Conservation (phyloP, 37 sponge, comb jelly and placozoan genomes). For the Tethya wilhelma region DNA sequence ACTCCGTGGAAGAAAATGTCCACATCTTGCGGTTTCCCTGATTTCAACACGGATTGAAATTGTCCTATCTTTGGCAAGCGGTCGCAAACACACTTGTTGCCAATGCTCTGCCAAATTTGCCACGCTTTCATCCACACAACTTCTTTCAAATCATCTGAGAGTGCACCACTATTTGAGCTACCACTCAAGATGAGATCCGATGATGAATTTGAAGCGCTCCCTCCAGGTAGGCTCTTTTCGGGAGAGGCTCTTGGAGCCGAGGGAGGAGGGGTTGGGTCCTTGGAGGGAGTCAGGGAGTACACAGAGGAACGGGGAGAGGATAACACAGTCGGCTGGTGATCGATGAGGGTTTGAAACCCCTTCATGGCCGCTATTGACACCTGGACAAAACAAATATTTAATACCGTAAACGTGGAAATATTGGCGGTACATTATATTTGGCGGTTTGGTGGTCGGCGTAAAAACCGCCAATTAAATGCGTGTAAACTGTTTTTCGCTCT, state of each 20-base stretch:
- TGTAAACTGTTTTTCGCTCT: too few species aligned
- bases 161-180: neutral
- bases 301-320: conserved; percentile 8
- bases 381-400: conserved; percentile 24
- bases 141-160: neutral
- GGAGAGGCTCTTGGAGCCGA: neutral
- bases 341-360: conserved; percentile 73
- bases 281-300: neutral
- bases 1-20: conserved; percentile 22
- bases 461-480: too few species aligned
- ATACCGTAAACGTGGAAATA: too few species aligned
- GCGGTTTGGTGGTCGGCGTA: too few species aligned
- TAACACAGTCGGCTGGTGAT: conserved; percentile 2
- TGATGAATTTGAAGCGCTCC: neutral
- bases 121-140: conserved; percentile 51
- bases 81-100: conserved; percentile 8
- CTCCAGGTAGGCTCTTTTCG: neutral
- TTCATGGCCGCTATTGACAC: conserved; percentile 80
- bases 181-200: neutral
- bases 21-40: neutral
- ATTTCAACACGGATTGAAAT: conserved; percentile 3
- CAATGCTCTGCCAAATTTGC: conserved; percentile 48
- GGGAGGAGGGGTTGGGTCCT: neutral
- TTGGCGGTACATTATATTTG: too few species aligned
- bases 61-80: neutral